Conservation (phyloP, 2,888 invertebrate species). For the Blastobasis adustella region DNA sequence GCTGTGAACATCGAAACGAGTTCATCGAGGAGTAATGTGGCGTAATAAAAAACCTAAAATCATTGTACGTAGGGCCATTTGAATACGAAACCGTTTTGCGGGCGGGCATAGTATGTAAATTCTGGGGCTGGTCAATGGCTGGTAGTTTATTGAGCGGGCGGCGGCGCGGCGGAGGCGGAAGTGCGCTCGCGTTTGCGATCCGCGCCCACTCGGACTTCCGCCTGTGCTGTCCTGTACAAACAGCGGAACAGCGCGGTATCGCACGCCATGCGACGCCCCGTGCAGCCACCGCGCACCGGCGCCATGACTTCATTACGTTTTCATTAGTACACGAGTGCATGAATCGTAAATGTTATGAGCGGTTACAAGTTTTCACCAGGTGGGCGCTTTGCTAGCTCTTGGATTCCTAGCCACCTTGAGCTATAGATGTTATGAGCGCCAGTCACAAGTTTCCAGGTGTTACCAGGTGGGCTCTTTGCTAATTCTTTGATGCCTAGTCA, state of each 20-base stretch:
- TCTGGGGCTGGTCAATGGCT: constrained; percentile 8
- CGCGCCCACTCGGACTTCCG: constrained; percentile 60
- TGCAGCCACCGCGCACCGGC: background rate
- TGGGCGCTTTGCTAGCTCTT: too few relatives aligned
- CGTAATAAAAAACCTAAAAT: background rate
- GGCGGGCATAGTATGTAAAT: constrained; percentile 7
- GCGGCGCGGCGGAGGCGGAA: constrained; percentile 35
- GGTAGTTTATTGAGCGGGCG: constrained; percentile 27
- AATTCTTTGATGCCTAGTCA: too few relatives aligned
- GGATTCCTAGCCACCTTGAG: too few relatives aligned
- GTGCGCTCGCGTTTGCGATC: constrained; percentile 46
- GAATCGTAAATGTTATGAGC: too few relatives aligned
- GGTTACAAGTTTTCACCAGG: too few relatives aligned
- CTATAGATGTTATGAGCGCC: too few relatives aligned
- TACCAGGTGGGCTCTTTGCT: too few relatives aligned
- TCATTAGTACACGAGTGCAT: too few relatives aligned
- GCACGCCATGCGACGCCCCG: background rate
- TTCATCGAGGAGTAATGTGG: too few relatives aligned
- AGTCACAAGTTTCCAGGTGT: too few relatives aligned
- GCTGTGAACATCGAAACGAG: too few relatives aligned
- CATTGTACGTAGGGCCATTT: constrained; percentile 2
- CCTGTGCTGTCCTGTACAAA: constrained; percentile 52
- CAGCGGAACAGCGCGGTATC: constrained; percentile 38
- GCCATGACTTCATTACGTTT: too few relatives aligned
- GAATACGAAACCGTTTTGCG: constrained; percentile 7